Evolutionary conservation across 2,888 invertebrate species (phyloP), one percentile per base, ranked within the genome.

Genomic region (Halocaridina rubra): DNA sequence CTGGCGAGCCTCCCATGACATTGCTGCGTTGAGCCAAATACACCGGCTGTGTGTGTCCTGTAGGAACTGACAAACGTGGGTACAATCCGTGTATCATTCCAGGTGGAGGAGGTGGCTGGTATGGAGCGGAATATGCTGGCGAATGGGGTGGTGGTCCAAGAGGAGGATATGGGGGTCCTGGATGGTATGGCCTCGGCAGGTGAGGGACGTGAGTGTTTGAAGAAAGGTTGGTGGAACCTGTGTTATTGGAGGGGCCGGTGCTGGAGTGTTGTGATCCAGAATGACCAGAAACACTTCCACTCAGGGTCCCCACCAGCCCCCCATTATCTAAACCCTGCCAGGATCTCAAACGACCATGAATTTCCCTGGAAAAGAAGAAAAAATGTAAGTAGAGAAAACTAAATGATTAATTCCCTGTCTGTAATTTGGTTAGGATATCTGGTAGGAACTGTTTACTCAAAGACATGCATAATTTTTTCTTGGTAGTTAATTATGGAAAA

Each of bases 341-440:
- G 71, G 94, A 93, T 89, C 94, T 93, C 79, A 97, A 91, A n/a
- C 97, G 94, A 89, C 94, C 94, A 89, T 96, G 95, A 84, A 99
- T 95, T 91, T 98, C 98, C 30, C 95, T 94, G 84, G 5, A 57
- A 29, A 67, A 33, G n/a, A 78, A 13, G 75, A 2, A 61, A 13
- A 46, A 8, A 27, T 1, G 16, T 1, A 1, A 1, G 1, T 46
- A 46, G 46, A n/a, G n/a, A n/a, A n/a, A n/a, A n/a, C n/a, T n/a
- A n/a, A n/a, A n/a, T n/a, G n/a, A n/a, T n/a, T n/a, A n/a, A n/a
- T n/a, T n/a, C n/a, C n/a, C n/a, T n/a, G n/a, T n/a, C n/a, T n/a
- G n/a, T n/a, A n/a, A n/a, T n/a, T n/a, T n/a, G n/a, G n/a, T n/a
- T n/a, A n/a, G n/a, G n/a, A n/a, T n/a, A n/a, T n/a, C n/a, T n/a